Evolutionary conservation across 2,888 invertebrate species (phyloP).

Genomic region (Melinopterus prodromus): DNA sequence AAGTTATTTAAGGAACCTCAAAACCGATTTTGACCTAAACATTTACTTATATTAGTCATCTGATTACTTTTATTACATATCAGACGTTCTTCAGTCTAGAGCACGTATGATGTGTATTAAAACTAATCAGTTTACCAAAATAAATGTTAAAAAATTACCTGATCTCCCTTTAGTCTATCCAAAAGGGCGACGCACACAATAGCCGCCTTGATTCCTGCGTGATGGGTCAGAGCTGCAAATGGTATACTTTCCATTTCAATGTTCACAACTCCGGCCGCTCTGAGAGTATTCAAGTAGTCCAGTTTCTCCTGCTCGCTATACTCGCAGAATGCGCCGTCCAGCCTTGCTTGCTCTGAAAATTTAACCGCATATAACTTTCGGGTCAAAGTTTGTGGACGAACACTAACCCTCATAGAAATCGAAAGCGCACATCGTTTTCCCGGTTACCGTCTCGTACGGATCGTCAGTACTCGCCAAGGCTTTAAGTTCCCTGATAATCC

Average conservation of each 20-base stretch:
- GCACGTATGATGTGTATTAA: too few species aligned
- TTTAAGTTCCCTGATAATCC: slow-evolving; percentile 81
- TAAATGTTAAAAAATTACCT: slow-evolving; percentile 65
- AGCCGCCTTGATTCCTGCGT: slow-evolving; percentile 92
- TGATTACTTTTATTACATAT: too few species aligned
- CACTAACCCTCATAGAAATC: slow-evolving; percentile 94
- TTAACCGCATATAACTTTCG: slow-evolving; percentile 5
- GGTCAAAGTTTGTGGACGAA: neutral
- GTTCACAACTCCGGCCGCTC: slow-evolving; percentile 85
- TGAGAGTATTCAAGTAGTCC: slow-evolving; percentile 80
- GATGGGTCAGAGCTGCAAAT: slow-evolving; percentile 92
- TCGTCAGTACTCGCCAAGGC: slow-evolving; percentile 78
- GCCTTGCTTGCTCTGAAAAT: slow-evolving; percentile 83
- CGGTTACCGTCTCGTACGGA: slow-evolving; percentile 86
- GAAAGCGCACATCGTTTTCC: slow-evolving; percentile 95
- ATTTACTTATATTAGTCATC: too few species aligned
- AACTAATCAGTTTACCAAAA: too few species aligned
- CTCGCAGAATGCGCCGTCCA: slow-evolving; percentile 97
- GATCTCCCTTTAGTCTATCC: slow-evolving; percentile 93
- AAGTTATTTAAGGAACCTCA: too few species aligned
- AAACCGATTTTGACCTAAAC: too few species aligned
- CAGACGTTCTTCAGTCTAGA: too few species aligned
- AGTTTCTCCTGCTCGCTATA: slow-evolving; percentile 91
- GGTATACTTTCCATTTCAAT: slow-evolving; percentile 98
- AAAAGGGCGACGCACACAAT: slow-evolving; percentile 93